Base-by-base conservation (phyloP, 2,797 vertebrate species). In the Acanthurus leucopareius region DNA sequence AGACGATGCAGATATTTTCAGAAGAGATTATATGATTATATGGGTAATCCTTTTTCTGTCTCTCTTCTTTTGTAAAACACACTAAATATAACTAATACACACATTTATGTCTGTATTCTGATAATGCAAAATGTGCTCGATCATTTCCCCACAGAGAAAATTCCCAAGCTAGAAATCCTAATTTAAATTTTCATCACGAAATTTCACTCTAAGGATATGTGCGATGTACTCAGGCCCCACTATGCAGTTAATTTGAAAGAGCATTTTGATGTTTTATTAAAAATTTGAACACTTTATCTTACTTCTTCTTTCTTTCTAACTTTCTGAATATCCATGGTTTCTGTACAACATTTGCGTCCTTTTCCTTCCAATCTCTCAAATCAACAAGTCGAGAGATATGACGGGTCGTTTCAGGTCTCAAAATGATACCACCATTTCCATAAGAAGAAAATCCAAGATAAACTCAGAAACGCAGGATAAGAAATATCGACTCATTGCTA, bases 1-100 rank as follows among this genome's bases (percentile, higher is more conserved):
- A 75, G 62, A 83, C 64, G 68, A 63, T 83, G 57, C 40, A 73
- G 69, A 86, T 84, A 84, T 83, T 83, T 72, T 90, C 80, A 83
- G 53, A 79, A 75, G 66, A 78, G 79, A 89, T 90, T 85, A 84
- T 70, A 59, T 49, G 20, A 83, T 72, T 81, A 69, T 54, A 38
- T 32, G 17, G 58, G 49, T 89, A 86, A 86, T 88, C 75, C 63
- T 6, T 58, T 80, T 75, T 35, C 44, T 45, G 11, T 69, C 59
- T 80, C 49, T 77, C 51, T 62, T 49, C 20, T 40, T 69, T 64
- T 58, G 57, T 77, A 68, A 72, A 80, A 82, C 70, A 44, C 38
- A 65, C 51, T 57, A 56, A 74, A 84, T 69, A 60, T 57, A 77
- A 42, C 20, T 59, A 54, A 78, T 32, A 74, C 49, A 73, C 58